Percentiles rank a stretch among this genome's conserved stretches.
phyloP scores from a whole-genome alignment of 2,888 invertebrate species.

The Zelleria hepariella region DNA sequence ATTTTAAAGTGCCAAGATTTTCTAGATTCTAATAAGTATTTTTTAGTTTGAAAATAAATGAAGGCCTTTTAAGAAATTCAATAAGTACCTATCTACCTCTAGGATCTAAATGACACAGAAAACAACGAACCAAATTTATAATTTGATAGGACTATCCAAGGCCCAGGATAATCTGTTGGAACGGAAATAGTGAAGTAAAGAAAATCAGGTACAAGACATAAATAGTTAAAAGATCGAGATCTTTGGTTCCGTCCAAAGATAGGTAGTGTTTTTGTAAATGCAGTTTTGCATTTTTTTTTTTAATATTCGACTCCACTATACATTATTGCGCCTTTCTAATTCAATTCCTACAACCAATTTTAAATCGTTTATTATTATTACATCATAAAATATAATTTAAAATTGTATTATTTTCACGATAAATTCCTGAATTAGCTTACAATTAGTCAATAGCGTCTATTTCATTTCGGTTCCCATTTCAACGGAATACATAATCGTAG shows the following conservation, averaged over 20 bases:
- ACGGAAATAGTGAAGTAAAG: neutral
- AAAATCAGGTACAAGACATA: constrained; percentile 17
- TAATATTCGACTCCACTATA: neutral
- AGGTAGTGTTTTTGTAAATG: neutral
- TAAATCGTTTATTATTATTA: neutral
- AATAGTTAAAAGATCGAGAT: constrained; percentile 4
- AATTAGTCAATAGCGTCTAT: constrained; percentile 1
- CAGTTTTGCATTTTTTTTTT: constrained; percentile 8
- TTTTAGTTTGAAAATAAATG: neutral
- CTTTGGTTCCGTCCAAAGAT: constrained; percentile 15
- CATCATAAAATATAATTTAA: neutral
- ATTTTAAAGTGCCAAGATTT: neutral
- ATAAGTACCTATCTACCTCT: neutral
- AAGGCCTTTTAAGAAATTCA: neutral
- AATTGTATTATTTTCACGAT: neutral
- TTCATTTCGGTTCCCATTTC: neutral
- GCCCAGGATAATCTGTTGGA: neutral
- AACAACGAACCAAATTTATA: neutral
- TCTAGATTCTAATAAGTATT: neutral
- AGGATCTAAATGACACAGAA: neutral
- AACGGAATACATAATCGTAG: neutral
- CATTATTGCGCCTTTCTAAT: neutral
- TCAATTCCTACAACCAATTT: neutral
- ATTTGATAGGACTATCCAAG: neutral
- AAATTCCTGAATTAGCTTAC: neutral